Evolutionary conservation across 1,140 invertebrate genomes (phyloP).

Genomic region (Drosophila sturtevanti): DNA sequence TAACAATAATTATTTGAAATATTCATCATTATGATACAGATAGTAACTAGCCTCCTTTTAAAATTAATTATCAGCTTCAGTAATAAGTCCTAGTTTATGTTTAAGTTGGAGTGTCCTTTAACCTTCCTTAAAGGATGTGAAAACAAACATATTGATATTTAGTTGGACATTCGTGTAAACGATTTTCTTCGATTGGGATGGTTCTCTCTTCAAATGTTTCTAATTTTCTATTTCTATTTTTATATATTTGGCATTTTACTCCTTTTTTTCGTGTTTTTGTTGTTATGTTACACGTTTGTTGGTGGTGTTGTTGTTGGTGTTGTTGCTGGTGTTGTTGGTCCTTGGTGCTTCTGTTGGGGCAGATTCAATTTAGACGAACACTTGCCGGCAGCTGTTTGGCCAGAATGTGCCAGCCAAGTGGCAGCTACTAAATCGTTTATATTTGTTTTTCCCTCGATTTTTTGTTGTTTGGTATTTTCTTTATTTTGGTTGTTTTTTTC

Average conservation of each 20-base stretch:
- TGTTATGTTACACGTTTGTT: conserved; percentile 10
- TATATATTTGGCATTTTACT: conserved; percentile 50
- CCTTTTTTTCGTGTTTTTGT: conserved; percentile 36
- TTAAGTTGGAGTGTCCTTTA: too few relatives aligned
- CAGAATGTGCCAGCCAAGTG: conserved; percentile 58
- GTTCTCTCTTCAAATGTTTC: conserved; percentile 42
- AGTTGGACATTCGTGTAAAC: background rate
- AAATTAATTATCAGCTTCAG: too few relatives aligned
- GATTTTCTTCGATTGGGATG: background rate
- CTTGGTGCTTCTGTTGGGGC: conserved; percentile 23
- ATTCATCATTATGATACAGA: too few relatives aligned
- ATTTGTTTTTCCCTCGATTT: conserved; percentile 71
- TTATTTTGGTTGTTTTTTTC: conserved; percentile 21
- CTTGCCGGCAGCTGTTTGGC: conserved; percentile 74
- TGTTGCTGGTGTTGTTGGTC: background rate
- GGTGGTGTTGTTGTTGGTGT: conserved; percentile 22
- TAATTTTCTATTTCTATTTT: conserved; percentile 67
- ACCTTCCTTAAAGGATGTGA: background rate
- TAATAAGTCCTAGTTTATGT: too few relatives aligned
- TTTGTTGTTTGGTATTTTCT: background rate
- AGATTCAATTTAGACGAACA: conserved; percentile 74
- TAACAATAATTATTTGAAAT: too few relatives aligned
- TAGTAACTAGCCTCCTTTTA: too few relatives aligned
- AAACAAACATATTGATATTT: background rate
- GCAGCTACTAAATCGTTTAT: conserved; percentile 78